These are phyloP conservation scores for Lepidotrigona ventralis DNA, from an alignment of 1,140 invertebrate genomes.

Conservation along the genomic window DNA sequence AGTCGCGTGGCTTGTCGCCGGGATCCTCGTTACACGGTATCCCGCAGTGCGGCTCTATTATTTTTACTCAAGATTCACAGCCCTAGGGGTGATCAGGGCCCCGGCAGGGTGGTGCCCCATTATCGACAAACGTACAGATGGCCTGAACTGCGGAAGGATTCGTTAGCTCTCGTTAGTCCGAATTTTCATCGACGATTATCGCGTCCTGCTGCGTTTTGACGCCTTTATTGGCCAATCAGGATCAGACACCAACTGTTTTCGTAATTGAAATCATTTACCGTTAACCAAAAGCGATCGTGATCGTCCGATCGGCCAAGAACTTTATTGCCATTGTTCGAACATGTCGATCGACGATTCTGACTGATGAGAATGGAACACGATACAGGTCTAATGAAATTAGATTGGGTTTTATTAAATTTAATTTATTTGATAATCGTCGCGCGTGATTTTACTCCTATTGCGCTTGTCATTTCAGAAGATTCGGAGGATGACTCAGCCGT, in stretches of 20 bases:
- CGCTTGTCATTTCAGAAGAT: conserved; percentile 68
- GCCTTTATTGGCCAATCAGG: conserved; percentile 58
- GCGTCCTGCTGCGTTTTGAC: conserved; percentile 56
- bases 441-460: neutral
- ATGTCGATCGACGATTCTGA: neutral
- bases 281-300: conserved; percentile 42
- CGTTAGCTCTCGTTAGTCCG: conserved; percentile 74
- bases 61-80: conserved; percentile 65
- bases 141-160: conserved; percentile 72
- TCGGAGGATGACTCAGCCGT: conserved; percentile 78
- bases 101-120: conserved; percentile 62
- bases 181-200: conserved; percentile 60
- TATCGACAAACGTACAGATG: conserved; percentile 74
- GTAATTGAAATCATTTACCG: conserved; percentile 61
- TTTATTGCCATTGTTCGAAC: conserved; percentile 26
- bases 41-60: conserved; percentile 70
- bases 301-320: neutral
- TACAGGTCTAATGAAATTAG: neutral
- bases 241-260: conserved; percentile 7
- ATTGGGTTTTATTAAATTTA: neutral
- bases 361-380: neutral
- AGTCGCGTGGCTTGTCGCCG: conserved; percentile 67
- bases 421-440: neutral
- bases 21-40: conserved; percentile 70
- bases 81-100: conserved; percentile 50